Base-by-base conservation (phyloP, 2,797 vertebrate species). In the Anabas testudineus region DNA sequence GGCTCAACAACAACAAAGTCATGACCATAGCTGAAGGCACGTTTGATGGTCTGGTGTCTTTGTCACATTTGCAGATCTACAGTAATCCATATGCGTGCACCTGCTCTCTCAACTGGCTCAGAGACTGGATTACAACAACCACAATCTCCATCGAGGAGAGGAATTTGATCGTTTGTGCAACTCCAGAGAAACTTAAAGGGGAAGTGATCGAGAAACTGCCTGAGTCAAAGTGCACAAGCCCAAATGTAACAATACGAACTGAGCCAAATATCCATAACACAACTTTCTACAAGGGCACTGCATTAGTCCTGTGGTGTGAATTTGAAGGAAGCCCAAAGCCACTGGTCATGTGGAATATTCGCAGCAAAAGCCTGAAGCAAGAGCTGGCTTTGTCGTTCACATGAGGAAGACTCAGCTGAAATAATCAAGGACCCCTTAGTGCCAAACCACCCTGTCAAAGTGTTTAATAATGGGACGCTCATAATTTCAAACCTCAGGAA, bases 1-100 rank as follows among this genome's bases (percentile, higher is more conserved):
- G 96, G 32, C 95, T 99, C 82, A 97, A 98, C 91, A 94, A 97
- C 71, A 99, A 99, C 88, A 92, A 87, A 48, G 95, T 99, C 55
- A 64, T 84, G 3, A 87, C 94, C 0, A 90, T 99, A 3, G 81
- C 86, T 1, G 94, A 96, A 1, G 98, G 97, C 24, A 97, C 96
- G 0, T 99, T 99, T 24, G 95, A 97, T 3, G 87, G 94, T 0
- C 90, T 99, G 9, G 78, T 88, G 16, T 95, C 95, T 28, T 87
- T 99, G 76, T 96, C 95, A 1, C 94, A 98, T 68, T 87, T 99
- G 49, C 97, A 98, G 80, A 95, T 99, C 70, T 94, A 94, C 81
- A 93, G 93, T 84, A 99, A 99, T 80, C 96, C 97, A 2, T 98
- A 97, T 12, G 84, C 89, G 2, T 99, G 98, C 82, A 91, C 93